A percentile compares a stretch with the other conserved stretches of the same genome.
Conservation (phyloP, 2,888 invertebrate species). For the Netelia inedita region DNA sequence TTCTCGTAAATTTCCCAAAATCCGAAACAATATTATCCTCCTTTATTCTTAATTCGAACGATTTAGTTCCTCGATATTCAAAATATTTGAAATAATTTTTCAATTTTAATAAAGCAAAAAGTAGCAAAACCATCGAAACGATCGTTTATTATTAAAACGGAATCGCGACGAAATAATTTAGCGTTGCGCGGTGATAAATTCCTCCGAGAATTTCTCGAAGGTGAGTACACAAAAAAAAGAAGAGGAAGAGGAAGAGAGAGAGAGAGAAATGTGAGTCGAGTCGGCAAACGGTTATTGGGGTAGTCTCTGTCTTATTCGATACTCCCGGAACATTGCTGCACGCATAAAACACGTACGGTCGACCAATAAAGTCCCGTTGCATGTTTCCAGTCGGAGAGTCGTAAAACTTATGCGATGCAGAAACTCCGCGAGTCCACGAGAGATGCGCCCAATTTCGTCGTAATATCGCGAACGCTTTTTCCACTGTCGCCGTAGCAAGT, state of each 20-base stretch:
- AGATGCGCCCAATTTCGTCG: conserved; percentile 27
- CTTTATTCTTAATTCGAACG: no score
- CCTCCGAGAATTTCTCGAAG: no score
- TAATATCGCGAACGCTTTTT: conserved; percentile 18
- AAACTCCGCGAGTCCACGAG: neutral
- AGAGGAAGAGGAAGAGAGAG: neutral
- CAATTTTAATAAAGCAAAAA: no score
- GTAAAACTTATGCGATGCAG: conserved; percentile 35
- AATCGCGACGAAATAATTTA: no score
- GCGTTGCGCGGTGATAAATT: no score
- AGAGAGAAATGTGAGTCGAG: neutral
- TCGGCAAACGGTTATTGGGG: conserved; percentile 21
- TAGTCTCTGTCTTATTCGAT: conserved; percentile 10
- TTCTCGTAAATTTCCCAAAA: neutral
- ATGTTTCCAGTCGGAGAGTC: neutral
- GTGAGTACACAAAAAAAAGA: no score
- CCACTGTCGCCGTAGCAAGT: neutral
- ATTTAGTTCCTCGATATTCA: no score
- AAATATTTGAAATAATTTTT: no score
- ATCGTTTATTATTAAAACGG: no score
- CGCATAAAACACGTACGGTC: conserved; percentile 28
- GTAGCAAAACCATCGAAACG: no score
- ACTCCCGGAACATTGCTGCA: conserved; percentile 5
- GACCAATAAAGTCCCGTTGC: conserved; percentile 24
- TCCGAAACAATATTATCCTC: no score